Percentiles rank a stretch among this genome's conserved stretches.
Conservation (phyloP, 2,113 vertebrate species). For the Vicugna pacos region DNA sequence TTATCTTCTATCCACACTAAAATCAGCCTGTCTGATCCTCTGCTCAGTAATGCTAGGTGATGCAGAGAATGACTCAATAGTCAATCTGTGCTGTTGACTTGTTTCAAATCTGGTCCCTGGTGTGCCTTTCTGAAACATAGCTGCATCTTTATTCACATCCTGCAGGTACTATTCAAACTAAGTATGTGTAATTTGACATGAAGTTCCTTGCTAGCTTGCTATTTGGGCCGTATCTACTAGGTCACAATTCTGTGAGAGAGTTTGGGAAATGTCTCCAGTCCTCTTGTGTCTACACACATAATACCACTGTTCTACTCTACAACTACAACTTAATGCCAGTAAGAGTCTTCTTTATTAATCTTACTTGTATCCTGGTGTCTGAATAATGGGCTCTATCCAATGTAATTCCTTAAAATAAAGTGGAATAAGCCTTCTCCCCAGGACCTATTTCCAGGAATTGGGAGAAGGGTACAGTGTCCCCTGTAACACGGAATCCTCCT, state of each 20-base stretch:
- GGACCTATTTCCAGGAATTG: neutral
- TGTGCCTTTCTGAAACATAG: neutral
- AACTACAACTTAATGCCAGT: neutral
- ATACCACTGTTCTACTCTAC: neutral
- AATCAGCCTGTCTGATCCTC: rapidly evolving
- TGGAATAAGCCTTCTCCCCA: neutral
- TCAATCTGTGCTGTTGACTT: neutral
- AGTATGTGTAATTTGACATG: neutral
- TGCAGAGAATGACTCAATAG: neutral
- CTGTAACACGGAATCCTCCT: neutral
- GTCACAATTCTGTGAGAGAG: neutral
- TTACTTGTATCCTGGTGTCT: neutral
- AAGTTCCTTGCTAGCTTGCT: neutral
- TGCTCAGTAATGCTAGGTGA: neutral
- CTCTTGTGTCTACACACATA: neutral
- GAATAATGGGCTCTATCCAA: neutral
- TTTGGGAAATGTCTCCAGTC: neutral
- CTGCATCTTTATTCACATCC: neutral
- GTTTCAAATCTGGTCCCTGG: neutral
- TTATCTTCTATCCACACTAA: neutral
- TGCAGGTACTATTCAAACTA: neutral
- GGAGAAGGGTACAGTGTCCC: rapidly evolving
- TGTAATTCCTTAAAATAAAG: neutral
- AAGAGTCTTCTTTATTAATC: neutral
- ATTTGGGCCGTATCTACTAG: neutral